phyloP scores from a whole-genome alignment of 2,888 invertebrate genomes.

The Xylophagus ater region DNA sequence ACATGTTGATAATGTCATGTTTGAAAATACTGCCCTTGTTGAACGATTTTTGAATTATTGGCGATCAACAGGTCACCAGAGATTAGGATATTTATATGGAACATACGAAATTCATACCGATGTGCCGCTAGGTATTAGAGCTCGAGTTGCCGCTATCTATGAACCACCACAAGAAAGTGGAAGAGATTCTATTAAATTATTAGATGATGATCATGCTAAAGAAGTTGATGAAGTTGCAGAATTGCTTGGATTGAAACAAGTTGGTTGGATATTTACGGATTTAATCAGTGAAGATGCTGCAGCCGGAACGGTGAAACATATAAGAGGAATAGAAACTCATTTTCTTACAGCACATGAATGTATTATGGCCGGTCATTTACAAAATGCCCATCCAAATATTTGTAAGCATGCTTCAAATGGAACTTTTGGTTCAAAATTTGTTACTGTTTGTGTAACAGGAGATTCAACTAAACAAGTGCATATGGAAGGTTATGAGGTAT shows the following conservation, averaged over 20 bases:
- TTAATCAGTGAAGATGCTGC: constrained; percentile 74
- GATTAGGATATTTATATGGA: constrained; percentile 88
- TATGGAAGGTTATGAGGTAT: constrained; percentile 98
- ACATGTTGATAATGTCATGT: constrained; percentile 92
- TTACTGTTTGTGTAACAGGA: constrained; percentile 96
- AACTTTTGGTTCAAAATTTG: constrained; percentile 95
- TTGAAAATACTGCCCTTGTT: constrained; percentile 90
- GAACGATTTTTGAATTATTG: constrained; percentile 95
- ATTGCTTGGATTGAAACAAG: constrained; percentile 61
- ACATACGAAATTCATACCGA: constrained; percentile 84
- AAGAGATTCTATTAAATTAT: constrained; percentile 57
- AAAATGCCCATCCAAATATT: constrained; percentile 82
- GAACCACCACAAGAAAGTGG: constrained; percentile 90
- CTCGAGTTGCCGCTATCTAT: constrained; percentile 57
- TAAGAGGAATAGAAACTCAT: constrained; percentile 59
- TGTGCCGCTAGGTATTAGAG: constrained; percentile 58
- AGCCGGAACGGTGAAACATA: constrained; percentile 70
- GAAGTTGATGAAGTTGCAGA: constrained; percentile 65
- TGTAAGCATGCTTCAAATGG: constrained; percentile 79
- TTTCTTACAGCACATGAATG: constrained; percentile 96
- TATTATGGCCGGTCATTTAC: constrained; percentile 89
- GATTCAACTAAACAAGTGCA: constrained; percentile 85
- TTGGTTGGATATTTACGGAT: constrained; percentile 99
- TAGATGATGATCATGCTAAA: constrained; percentile 58
- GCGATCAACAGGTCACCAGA: constrained; percentile 87